phyloP scores from a whole-genome alignment of 1,140 invertebrate genomes.

The Oppia nitens region DNA sequence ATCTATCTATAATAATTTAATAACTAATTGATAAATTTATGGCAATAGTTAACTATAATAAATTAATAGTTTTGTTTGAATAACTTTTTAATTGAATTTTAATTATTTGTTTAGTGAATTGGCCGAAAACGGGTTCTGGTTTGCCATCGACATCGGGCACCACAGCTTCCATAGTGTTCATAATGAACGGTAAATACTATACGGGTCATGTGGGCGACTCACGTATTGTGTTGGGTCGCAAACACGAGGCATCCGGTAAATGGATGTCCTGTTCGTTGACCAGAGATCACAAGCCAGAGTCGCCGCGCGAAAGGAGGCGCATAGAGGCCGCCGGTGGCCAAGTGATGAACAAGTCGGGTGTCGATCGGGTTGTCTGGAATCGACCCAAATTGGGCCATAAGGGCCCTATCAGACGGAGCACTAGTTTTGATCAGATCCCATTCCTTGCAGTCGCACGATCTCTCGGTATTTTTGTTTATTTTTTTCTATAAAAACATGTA shows the following conservation, averaged over 20 bases:
- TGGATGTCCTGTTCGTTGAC: conserved; percentile 67
- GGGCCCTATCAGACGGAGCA: conserved; percentile 62
- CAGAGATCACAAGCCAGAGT: conserved; percentile 87
- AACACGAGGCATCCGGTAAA: conserved; percentile 42
- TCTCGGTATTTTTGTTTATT: conserved; percentile 39
- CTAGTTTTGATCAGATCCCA: conserved; percentile 81
- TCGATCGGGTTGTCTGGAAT: conserved; percentile 92
- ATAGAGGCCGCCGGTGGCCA: conserved; percentile 69
- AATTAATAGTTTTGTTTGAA: neutral
- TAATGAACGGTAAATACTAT: conserved; percentile 82
- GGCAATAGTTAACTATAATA: neutral
- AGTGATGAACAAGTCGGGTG: conserved; percentile 62
- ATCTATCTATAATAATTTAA: neutral
- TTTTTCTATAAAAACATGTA: neutral
- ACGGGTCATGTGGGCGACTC: conserved; percentile 96
- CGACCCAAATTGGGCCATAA: conserved; percentile 44
- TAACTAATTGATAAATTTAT: conserved; percentile 12
- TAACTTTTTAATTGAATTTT: conserved; percentile 4
- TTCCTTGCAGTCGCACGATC: conserved; percentile 89
- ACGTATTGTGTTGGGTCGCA: conserved; percentile 71
- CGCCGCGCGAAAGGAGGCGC: conserved; percentile 57
- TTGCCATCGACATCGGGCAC: conserved; percentile 89
- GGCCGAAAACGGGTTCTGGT: conserved; percentile 82
- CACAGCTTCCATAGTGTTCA: conserved; percentile 86
- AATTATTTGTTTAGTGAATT: conserved; percentile 49